These are phyloP conservation scores for Nomada goodeniana DNA, from an alignment of 2,888 invertebrate genomes.

Conservation along the genomic window DNA sequence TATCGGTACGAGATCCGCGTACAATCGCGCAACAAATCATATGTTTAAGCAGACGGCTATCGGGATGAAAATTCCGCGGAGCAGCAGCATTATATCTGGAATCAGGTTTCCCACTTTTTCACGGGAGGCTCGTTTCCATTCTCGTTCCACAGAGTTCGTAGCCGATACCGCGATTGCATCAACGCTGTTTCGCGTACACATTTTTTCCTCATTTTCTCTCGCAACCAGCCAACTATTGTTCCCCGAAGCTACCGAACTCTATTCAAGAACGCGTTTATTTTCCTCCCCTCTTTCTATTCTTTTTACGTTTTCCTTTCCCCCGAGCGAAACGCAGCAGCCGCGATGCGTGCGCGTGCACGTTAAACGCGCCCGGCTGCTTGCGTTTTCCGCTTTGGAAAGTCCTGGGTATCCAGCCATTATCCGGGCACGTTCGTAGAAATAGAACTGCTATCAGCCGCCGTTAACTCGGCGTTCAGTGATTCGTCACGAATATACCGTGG, in stretches of 20 bases:
- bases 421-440: conserved; percentile 61
- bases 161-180: conserved; percentile 53
- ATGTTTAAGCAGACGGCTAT: conserved; percentile 27
- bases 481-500: conserved; percentile 45
- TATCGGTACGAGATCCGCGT: conserved; percentile 12
- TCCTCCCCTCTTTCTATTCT: neutral
- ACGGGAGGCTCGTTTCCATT: conserved; percentile 25
- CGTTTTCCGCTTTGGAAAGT: conserved; percentile 65
- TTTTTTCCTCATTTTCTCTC: conserved; percentile 49
- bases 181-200: conserved; percentile 35
- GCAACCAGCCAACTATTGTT: conserved; percentile 46
- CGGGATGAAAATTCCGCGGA: conserved; percentile 29
- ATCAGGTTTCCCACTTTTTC: conserved; percentile 42
- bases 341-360: conserved; percentile 40
- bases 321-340: neutral
- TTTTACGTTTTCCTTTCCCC: neutral
- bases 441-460: conserved; percentile 50
- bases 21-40: conserved; percentile 34
- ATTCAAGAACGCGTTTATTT: conserved; percentile 44
- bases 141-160: conserved; percentile 7
- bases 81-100: conserved; percentile 22
- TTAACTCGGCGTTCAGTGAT: conserved; percentile 55
- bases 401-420: conserved; percentile 58
- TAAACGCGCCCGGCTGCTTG: conserved; percentile 15
- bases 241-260: conserved; percentile 23